Base-by-base conservation (phyloP, 1,140 invertebrate species). In the Centruroides vittatus region DNA sequence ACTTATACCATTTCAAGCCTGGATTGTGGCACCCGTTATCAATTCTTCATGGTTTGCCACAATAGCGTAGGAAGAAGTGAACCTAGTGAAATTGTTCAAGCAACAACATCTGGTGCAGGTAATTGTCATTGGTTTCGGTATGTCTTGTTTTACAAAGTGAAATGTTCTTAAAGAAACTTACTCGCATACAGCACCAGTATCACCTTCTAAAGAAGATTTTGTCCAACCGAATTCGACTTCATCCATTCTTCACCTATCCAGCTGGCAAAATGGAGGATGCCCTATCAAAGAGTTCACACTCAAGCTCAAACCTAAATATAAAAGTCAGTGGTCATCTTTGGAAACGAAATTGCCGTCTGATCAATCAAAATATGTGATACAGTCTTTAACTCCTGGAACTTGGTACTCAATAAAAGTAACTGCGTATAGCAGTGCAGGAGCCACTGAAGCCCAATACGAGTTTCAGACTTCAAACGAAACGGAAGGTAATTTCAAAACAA, bases 1-100 rank as follows among this genome's bases (percentile, higher is more conserved):
- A 81, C 82, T 59, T 74, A 72, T 59, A 73, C 72, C 7, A 66
- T 73, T 6, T 13, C 56, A 6, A 54, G 50, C 6, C 57, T 72
- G n/a, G 68, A 68, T 57, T 72, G 70, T 59, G 70, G 70, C 11
- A 71, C 68, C 7, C 52, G 61, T 49, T 77, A 77, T 67, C 73
- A 75, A 58, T 68, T 78, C 34, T 73, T 76, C 65, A 72, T 78
- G 4, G 66, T 75, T 35, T 77, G 75, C 1, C 75, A 68, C 62
- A 78, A 78, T 34, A 61, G 70, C 35, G 74, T 74, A 0, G 76
- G 76, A 8, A 61, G 67, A 35, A 73, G 73, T 50, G 66, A 68
- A 8, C 66, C 70, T 12, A 75, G 73, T 53, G 64, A 72, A 11
- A 66, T 68, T 7, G 62, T 77, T 0, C 67, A 63, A 10, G 67